phyloP scores from a whole-genome alignment of 2,797 vertebrate species.

The Anguilla marmorata region DNA sequence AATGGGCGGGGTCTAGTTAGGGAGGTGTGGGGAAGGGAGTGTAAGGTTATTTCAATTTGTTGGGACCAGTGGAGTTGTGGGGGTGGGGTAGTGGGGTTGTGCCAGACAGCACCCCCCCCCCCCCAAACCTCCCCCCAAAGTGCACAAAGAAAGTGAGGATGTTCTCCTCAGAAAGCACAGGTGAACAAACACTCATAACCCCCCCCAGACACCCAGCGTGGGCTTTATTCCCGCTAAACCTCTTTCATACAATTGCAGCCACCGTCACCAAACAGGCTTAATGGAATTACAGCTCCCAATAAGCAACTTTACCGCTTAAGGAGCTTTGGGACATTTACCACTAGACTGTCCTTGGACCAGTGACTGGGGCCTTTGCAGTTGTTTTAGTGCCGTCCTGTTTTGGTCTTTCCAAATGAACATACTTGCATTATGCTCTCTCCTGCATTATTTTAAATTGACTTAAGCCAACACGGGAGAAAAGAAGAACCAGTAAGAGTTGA shows the following conservation, averaged over 20 bases:
- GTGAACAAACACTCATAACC: slow-evolving; percentile 32
- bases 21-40: neutral
- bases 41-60: neutral
- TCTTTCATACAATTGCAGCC: slow-evolving; percentile 27
- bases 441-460: neutral
- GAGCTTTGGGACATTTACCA: slow-evolving; percentile 31
- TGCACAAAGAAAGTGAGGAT: neutral
- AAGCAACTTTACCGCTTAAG: slow-evolving; percentile 40
- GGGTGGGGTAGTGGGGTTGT: neutral
- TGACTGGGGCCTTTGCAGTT: slow-evolving; percentile 41
- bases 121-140: too few relatives aligned
- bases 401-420: neutral
- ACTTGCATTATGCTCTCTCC: slow-evolving; percentile 51
- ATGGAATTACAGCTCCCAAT: slow-evolving; percentile 41
- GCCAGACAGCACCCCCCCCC: neutral
- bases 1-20: neutral
- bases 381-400: slow-evolving; percentile 46
- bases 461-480: too few relatives aligned
- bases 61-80: neutral
- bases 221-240: slow-evolving; percentile 38
- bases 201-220: slow-evolving; percentile 10
- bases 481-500: neutral
- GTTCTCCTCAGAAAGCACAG: slow-evolving; percentile 26
- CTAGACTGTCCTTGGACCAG: slow-evolving; percentile 41
- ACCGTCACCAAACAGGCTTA: slow-evolving; percentile 37